These are phyloP conservation scores for Plusia festucae DNA, from an alignment of 2,888 invertebrate genomes.

Conservation along the genomic window DNA sequence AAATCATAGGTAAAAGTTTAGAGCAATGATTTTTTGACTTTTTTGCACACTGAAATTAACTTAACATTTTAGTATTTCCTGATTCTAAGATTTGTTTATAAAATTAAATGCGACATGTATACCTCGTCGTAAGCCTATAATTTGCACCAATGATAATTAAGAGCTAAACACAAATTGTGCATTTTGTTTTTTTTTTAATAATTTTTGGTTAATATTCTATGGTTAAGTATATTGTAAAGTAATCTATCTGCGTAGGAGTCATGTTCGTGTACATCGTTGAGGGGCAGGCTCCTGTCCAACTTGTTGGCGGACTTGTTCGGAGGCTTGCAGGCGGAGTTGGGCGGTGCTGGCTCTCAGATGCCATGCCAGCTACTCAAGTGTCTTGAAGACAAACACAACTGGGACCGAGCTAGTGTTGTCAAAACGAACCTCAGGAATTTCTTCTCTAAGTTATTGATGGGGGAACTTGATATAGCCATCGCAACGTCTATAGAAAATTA, in stretches of 20 bases:
- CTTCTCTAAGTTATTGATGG: slow-evolving; percentile 75
- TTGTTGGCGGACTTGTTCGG: slow-evolving; percentile 77
- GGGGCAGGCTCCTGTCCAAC: slow-evolving; percentile 74
- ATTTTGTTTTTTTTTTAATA: background rate
- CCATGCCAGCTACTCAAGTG: slow-evolving; percentile 83
- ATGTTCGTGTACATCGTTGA: slow-evolving; percentile 82
- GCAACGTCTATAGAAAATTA: slow-evolving; percentile 82
- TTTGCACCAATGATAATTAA: no score
- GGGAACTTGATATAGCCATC: slow-evolving; percentile 83
- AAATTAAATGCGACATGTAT: no score
- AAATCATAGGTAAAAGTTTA: no score
- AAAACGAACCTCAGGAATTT: slow-evolving; percentile 76
- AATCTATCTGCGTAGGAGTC: slow-evolving; percentile 66
- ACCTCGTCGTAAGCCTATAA: no score
- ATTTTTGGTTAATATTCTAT: no score
- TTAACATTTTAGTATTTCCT: no score
- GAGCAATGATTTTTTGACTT: no score
- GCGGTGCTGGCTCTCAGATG: slow-evolving; percentile 69
- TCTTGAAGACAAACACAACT: slow-evolving; percentile 81
- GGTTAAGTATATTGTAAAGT: slow-evolving; percentile 11
- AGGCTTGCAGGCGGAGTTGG: slow-evolving; percentile 78
- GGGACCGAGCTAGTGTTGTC: slow-evolving; percentile 75
- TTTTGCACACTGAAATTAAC: no score
- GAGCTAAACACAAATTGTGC: no score
- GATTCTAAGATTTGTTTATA: no score